phyloP scores from a whole-genome alignment of 2,797 vertebrate genomes.

The Alcedo quadribrachys region DNA sequence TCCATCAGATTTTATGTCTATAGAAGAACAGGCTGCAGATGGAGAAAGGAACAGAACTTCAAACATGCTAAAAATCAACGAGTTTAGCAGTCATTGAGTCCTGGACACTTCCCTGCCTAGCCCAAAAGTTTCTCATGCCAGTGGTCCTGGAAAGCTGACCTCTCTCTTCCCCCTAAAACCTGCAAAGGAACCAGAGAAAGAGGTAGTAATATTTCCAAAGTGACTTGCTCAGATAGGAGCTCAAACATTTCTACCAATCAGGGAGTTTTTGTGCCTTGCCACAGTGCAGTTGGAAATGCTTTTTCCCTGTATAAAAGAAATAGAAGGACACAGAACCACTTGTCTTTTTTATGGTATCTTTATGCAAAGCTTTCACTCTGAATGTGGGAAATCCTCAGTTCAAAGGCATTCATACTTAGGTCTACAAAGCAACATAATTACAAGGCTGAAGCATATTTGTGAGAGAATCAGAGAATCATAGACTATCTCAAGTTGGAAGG shows the following conservation, averaged over 20 bases:
- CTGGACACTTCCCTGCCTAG: not conserved
- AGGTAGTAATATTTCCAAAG: not conserved
- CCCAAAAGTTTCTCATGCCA: not conserved
- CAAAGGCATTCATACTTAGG: not conserved
- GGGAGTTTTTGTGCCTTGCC: not conserved
- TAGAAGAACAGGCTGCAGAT: not conserved
- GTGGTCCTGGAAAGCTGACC: not conserved
- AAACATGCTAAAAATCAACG: not conserved
- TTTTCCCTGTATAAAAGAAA: not conserved
- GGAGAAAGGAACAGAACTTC: not conserved
- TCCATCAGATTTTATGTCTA: accelerated
- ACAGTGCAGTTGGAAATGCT: not conserved
- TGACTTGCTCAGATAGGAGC: not conserved
- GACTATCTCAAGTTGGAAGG: not conserved
- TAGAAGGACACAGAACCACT: not conserved
- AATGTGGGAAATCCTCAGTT: not conserved
- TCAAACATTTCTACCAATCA: not conserved
- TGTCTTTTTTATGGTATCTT: not conserved
- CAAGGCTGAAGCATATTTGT: not conserved
- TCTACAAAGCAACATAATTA: not conserved
- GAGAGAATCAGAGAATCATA: not conserved
- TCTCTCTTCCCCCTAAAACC: not conserved
- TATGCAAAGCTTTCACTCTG: not conserved
- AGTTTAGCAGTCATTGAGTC: not conserved
- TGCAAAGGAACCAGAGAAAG: not conserved